Conservation (phyloP, 1,140 invertebrate genomes). For the Zaprionus nigranus region DNA sequence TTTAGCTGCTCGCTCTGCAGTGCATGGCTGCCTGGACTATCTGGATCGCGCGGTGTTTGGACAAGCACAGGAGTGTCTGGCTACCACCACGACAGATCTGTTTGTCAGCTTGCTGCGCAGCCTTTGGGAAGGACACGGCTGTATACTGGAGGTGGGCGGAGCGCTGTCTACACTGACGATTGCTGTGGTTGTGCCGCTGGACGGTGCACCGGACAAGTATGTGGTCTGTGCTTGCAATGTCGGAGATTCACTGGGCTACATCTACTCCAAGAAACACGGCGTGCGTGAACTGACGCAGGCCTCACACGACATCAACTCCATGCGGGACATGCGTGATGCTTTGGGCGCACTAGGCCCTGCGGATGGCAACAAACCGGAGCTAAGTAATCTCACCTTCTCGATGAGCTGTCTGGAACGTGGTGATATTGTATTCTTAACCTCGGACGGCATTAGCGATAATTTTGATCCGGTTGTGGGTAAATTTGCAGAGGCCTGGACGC, state of each 20-base stretch:
- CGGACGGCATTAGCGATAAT: slow-evolving; percentile 97
- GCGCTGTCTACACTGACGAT: slow-evolving; percentile 94
- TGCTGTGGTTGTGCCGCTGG: slow-evolving; percentile 90
- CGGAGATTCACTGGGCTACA: slow-evolving; percentile 95
- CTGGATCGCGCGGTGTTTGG: slow-evolving; percentile 91
- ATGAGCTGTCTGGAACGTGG: slow-evolving; percentile 93
- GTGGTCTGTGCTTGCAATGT: slow-evolving; percentile 96
- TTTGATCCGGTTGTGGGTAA: slow-evolving; percentile 97
- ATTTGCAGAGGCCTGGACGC: slow-evolving; percentile 88
- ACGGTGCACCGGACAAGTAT: slow-evolving; percentile 85
- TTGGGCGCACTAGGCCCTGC: slow-evolving; percentile 95
- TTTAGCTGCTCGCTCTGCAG: slow-evolving; percentile 94
- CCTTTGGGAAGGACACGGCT: slow-evolving; percentile 94
- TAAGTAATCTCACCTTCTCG: slow-evolving; percentile 95
- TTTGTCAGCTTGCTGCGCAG: slow-evolving; percentile 92
- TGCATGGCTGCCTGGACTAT: slow-evolving; percentile 94
- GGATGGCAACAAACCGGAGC: slow-evolving; percentile 94
- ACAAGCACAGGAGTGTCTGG: slow-evolving; percentile 64
- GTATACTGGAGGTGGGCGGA: slow-evolving; percentile 94
- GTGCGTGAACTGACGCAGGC: slow-evolving; percentile 91
- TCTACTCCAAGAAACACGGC: slow-evolving; percentile 92
- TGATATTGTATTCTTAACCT: slow-evolving; percentile 95
- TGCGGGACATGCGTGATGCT: slow-evolving; percentile 96
- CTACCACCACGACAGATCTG: slow-evolving; percentile 86
- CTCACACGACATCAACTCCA: slow-evolving; percentile 95